These are phyloP conservation scores for Mythimna impura DNA, from an alignment of 2,888 invertebrate species.

Conservation along the genomic window DNA sequence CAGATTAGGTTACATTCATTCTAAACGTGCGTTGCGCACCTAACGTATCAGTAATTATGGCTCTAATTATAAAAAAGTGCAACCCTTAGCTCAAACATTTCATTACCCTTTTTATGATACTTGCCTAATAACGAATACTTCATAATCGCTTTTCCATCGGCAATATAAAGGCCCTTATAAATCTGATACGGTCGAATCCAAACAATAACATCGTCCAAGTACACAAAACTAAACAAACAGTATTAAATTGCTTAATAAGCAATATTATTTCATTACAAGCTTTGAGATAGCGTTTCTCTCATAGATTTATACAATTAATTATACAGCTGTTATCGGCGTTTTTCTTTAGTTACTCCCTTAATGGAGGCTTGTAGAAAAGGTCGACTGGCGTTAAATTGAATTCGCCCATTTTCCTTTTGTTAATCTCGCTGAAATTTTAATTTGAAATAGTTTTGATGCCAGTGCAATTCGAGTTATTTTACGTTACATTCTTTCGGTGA, in stretches of 20 bases:
- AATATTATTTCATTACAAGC: conserved; percentile 70
- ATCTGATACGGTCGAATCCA: conserved; percentile 18
- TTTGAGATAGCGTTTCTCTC: conserved; percentile 60
- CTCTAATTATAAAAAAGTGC: conserved; percentile 3
- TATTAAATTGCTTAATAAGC: conserved; percentile 65
- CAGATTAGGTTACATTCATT: too few relatives aligned
- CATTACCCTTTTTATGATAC: background rate
- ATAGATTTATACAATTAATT: conserved; percentile 87
- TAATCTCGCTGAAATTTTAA: conserved; percentile 60
- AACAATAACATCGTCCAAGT: conserved; percentile 42
- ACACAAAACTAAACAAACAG: conserved; percentile 55
- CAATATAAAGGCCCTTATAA: conserved; percentile 29
- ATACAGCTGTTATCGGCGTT: conserved; percentile 86
- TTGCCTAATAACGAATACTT: conserved; percentile 4
- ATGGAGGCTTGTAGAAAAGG: conserved; percentile 78
- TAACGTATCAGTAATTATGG: too few relatives aligned
- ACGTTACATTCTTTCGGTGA: conserved; percentile 26
- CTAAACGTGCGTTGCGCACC: too few relatives aligned
- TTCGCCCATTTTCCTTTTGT: conserved; percentile 71
- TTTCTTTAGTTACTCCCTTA: conserved; percentile 82
- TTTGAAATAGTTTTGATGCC: conserved; percentile 64
- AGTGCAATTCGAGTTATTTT: conserved; percentile 6
- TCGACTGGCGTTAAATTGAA: conserved; percentile 84
- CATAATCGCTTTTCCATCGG: conserved; percentile 24
- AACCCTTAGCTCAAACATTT: background rate